phyloP scores from a whole-genome alignment of 2,797 vertebrate genomes.

The Onychomys torridus region DNA sequence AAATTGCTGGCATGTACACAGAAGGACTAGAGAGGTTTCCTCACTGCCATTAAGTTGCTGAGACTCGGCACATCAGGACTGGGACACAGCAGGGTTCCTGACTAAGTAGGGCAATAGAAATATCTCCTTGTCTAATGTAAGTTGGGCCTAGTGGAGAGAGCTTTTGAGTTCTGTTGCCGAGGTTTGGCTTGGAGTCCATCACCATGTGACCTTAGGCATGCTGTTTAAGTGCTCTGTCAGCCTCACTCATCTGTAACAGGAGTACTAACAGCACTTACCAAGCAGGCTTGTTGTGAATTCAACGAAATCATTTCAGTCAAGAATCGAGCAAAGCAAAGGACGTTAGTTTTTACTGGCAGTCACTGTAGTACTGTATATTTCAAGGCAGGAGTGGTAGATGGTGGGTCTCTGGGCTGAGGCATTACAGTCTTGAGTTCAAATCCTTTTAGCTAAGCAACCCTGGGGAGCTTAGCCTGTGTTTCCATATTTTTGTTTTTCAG shows the following conservation, averaged over 20 bases:
- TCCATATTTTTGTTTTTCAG: too few relatives aligned
- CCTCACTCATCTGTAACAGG: slow-evolving; percentile 46
- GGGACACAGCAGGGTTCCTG: neutral
- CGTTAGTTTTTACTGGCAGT: neutral
- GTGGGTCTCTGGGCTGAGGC: neutral
- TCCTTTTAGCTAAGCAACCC: neutral
- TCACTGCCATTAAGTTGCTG: slow-evolving; percentile 23
- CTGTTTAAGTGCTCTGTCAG: neutral
- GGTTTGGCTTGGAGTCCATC: slow-evolving; percentile 37
- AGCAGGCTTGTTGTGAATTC: slow-evolving; percentile 23
- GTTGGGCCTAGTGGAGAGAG: neutral
- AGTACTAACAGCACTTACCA: neutral
- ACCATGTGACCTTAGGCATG: neutral
- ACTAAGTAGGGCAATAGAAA: slow-evolving; percentile 23
- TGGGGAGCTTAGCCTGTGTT: slow-evolving; percentile 16
- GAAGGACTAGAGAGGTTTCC: slow-evolving; percentile 17
- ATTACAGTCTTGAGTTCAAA: slow-evolving; percentile 6
- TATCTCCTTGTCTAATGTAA: slow-evolving; percentile 41
- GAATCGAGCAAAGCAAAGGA: neutral
- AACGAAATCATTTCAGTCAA: slow-evolving; percentile 38
- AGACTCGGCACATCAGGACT: neutral
- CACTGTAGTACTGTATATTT: neutral
- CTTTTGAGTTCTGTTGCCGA: neutral
- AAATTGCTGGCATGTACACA: neutral
- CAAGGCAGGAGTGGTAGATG: neutral